Conservation (phyloP, 2,113 vertebrate genomes). For the Neolamprologus brichardi region DNA sequence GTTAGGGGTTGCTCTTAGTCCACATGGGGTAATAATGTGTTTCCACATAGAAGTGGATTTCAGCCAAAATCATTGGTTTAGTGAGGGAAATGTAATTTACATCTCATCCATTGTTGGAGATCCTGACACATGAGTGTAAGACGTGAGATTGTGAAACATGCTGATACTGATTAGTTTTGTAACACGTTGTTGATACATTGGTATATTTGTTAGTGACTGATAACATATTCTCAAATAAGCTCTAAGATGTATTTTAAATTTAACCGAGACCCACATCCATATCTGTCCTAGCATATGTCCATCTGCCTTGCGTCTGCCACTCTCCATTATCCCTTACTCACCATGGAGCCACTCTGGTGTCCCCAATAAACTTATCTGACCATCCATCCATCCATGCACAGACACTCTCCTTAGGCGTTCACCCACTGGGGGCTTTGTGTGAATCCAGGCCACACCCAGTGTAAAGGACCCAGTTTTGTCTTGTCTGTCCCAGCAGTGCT, state of each 20-base stretch:
- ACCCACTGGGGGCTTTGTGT: constrained; percentile 50
- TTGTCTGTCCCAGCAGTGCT: not conserved
- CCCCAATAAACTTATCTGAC: constrained; percentile 10
- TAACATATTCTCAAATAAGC: not conserved
- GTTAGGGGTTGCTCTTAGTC: not conserved
- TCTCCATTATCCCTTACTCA: not conserved
- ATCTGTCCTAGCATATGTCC: not conserved
- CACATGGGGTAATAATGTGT: not conserved
- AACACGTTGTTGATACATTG: not conserved
- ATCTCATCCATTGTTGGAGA: not conserved
- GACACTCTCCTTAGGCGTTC: constrained; percentile 32
- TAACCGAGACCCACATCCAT: constrained; percentile 11
- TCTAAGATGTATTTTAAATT: not conserved
- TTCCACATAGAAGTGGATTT: not conserved
- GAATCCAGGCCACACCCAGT: constrained; percentile 60
- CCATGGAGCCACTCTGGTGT: not conserved
- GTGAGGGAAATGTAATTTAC: not conserved
- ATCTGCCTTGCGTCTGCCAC: constrained; percentile 16
- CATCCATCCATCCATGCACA: constrained; percentile 10
- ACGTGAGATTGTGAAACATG: not conserved
- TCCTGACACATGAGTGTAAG: not conserved
- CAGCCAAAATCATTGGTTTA: not conserved
- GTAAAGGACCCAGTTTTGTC: constrained; percentile 15
- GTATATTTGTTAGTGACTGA: not conserved
- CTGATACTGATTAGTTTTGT: not conserved